Evolutionary conservation across 1,140 invertebrate genomes (phyloP).

Genomic region (Aplysia californica): DNA sequence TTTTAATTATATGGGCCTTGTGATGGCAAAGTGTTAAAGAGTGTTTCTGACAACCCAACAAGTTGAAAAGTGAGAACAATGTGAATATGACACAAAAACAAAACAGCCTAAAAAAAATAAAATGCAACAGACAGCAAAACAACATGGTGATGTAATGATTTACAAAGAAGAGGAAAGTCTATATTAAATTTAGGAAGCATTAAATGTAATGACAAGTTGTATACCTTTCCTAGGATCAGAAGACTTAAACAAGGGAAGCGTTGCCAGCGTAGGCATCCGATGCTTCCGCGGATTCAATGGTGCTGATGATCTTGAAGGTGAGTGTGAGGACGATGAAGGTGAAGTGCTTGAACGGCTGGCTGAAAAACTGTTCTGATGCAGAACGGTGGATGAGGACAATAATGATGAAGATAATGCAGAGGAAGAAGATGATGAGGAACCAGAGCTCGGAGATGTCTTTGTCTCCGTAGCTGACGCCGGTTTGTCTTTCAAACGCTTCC

Average conservation of each 20-base stretch:
- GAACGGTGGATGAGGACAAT: constrained; percentile 20
- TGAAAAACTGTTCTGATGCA: no score
- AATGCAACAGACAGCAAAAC: no score
- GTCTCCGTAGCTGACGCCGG: constrained; percentile 7
- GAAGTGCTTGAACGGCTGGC: constrained; percentile 1
- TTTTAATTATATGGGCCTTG: no score
- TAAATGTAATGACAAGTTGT: neutral
- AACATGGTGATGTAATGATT: no score
- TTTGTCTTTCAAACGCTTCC: constrained; percentile 71
- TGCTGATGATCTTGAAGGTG: constrained; percentile 16
- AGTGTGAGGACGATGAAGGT: constrained; percentile 18
- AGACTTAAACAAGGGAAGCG: constrained; percentile 43
- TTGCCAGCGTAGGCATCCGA: constrained; percentile 40
- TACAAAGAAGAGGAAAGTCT: no score
- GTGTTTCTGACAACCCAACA: no score
- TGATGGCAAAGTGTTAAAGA: no score
- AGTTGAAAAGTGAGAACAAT: no score
- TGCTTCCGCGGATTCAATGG: constrained; percentile 6
- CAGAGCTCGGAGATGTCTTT: constrained; percentile 24
- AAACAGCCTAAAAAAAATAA: no score
- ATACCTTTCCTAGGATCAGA: constrained; percentile 22
- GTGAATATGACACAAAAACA: no score
- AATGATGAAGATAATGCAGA: constrained; percentile 33
- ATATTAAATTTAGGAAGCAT: no score
- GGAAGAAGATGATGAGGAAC: constrained; percentile 27